Conservation (phyloP, 2,113 vertebrate genomes). For the Corvus hawaiiensis region DNA sequence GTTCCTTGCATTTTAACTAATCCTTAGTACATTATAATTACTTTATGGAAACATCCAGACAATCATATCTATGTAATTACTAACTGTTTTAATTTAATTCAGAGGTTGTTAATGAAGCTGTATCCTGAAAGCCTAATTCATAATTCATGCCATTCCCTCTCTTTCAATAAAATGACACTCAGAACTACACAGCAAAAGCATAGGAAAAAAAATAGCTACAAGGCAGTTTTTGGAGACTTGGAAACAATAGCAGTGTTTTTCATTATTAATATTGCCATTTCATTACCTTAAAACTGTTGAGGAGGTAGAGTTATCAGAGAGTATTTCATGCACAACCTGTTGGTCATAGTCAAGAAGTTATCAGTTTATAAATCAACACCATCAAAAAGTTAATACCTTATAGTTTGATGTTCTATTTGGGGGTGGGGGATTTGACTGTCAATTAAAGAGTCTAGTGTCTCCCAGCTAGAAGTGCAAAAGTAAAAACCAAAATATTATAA, state of each 20-base stretch:
- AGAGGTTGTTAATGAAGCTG: conserved; percentile 19
- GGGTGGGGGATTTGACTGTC: neutral
- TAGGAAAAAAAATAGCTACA: neutral
- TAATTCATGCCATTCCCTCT: neutral
- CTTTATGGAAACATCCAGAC: conserved; percentile 11
- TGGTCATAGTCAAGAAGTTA: conserved; percentile 24
- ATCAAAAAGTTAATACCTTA: neutral
- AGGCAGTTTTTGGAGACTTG: neutral
- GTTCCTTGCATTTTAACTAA: conserved; percentile 22
- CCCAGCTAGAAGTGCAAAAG: neutral
- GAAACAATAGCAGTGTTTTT: neutral
- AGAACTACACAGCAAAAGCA: neutral
- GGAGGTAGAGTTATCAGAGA: conserved; percentile 75
- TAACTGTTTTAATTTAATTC: conserved; percentile 39
- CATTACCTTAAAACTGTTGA: conserved; percentile 79
- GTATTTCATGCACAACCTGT: conserved; percentile 84
- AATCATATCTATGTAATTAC: conserved; percentile 15
- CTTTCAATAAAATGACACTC: neutral
- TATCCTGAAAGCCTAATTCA: neutral
- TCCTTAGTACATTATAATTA: conserved; percentile 12
- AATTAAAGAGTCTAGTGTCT: neutral
- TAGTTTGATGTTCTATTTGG: neutral
- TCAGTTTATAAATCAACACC: neutral
- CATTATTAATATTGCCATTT: neutral
- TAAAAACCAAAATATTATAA: neutral